Evolutionary conservation across 1,140 invertebrate genomes (phyloP).

Genomic region (Neuroterus valhalla): DNA sequence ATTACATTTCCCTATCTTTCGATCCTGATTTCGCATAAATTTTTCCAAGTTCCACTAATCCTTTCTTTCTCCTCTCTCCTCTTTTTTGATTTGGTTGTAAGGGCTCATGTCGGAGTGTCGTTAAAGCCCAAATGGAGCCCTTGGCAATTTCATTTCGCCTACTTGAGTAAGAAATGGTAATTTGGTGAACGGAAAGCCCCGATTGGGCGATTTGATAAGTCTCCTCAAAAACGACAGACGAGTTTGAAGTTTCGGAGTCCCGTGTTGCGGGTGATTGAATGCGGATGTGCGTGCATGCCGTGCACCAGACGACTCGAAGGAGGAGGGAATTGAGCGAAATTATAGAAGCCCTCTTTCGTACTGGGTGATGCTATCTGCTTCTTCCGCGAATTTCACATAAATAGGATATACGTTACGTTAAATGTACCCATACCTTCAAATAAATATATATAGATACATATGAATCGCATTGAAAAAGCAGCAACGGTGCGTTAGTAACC

Average conservation of each 20-base stretch:
- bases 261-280: constrained; percentile 50
- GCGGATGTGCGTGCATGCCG: constrained; percentile 53
- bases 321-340: constrained; percentile 54
- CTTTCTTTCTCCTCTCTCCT: neutral
- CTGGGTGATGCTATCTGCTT: constrained; percentile 54
- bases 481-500: constrained; percentile 38
- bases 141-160: constrained; percentile 28
- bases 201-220: constrained; percentile 24
- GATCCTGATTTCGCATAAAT: too few relatives aligned
- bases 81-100: neutral
- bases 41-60: constrained; percentile 7
- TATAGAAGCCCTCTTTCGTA: constrained; percentile 55
- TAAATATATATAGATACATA: constrained; percentile 38
- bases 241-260: constrained; percentile 44
- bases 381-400: constrained; percentile 55
- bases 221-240: constrained; percentile 24
- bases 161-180: constrained; percentile 28
- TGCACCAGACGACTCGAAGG: constrained; percentile 50
- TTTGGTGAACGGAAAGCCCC: constrained; percentile 19
- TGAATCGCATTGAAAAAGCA: constrained; percentile 35
- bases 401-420: constrained; percentile 34
- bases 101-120: constrained; percentile 29
- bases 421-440: constrained; percentile 11
- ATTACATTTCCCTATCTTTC: too few relatives aligned
- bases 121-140: constrained; percentile 26